Conservation (phyloP, 2,797 vertebrate species). For the Prunella strophiata region DNA sequence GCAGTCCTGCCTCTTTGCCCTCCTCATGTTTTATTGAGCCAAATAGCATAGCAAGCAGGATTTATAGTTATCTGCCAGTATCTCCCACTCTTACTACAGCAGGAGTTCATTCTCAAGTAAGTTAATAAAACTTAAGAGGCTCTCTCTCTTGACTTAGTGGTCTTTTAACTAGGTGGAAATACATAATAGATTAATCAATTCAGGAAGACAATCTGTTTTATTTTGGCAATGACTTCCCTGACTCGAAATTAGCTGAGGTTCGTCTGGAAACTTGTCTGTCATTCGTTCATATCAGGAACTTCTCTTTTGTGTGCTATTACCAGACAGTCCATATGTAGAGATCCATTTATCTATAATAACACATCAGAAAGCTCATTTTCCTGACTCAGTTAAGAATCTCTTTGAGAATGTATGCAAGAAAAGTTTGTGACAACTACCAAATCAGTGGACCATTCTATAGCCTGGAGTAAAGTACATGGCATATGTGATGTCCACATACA, state of each 20-base stretch:
- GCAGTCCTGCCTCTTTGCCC: background rate
- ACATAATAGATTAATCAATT: background rate
- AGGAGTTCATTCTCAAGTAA: background rate
- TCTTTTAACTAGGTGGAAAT: background rate
- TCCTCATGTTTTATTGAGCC: background rate
- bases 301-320: background rate
- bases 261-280: background rate
- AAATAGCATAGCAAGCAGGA: background rate
- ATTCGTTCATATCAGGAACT: background rate
- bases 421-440: background rate
- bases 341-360: background rate
- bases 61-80: background rate
- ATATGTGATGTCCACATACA: too few relatives aligned
- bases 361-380: background rate
- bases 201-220: background rate
- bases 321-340: background rate
- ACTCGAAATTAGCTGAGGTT: background rate
- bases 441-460: background rate
- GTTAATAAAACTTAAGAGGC: background rate
- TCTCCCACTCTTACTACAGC: background rate
- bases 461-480: background rate
- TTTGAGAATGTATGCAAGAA: background rate
- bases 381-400: background rate
- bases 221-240: background rate
- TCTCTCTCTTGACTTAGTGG: background rate